These are phyloP conservation scores for Ptyas mucosa DNA, from an alignment of 2,113 vertebrate genomes.

Conservation along the genomic window DNA sequence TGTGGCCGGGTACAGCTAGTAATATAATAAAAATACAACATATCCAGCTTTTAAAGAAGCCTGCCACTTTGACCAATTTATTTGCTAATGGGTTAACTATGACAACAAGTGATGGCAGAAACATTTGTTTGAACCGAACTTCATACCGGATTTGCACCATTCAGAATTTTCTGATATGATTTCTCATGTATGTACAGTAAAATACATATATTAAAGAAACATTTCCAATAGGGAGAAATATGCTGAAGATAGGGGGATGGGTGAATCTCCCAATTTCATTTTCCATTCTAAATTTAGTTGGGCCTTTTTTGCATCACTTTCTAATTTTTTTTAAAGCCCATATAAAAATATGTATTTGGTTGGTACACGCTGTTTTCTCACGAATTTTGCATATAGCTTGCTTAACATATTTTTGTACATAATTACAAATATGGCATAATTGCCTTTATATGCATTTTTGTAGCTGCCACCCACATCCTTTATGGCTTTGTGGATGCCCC, in stretches of 20 bases:
- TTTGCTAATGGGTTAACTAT: background rate
- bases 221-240: background rate
- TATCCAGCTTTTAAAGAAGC: background rate
- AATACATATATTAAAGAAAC: background rate
- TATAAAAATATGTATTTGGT: background rate
- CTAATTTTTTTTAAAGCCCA: background rate
- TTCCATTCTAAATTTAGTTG: background rate
- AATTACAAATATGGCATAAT: background rate
- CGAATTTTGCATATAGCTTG: background rate
- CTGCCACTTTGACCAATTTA: background rate
- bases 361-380: background rate
- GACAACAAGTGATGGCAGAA: background rate
- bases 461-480: background rate
- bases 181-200: background rate
- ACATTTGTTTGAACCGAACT: background rate
- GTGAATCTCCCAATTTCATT: background rate
- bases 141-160: background rate
- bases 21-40: background rate
- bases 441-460: background rate
- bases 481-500: background rate
- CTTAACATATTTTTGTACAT: background rate
- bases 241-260: background rate
- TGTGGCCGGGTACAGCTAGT: too few relatives aligned
- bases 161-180: background rate
- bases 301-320: background rate